Base-by-base conservation (phyloP, 2,797 vertebrate genomes). In the Coracias cyanogaster region DNA sequence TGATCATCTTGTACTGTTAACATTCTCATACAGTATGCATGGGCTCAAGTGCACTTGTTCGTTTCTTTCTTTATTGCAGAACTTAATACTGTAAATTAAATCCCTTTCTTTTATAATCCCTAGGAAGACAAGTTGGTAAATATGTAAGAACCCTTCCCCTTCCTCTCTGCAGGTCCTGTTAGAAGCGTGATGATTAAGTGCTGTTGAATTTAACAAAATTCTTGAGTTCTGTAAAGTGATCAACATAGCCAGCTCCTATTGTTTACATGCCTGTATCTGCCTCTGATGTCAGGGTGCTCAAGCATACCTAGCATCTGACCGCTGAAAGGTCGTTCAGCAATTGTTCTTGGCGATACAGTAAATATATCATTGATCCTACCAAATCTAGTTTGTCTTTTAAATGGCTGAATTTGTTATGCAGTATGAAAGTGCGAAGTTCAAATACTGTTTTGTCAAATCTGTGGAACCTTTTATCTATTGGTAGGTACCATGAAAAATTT, bases 1-100 rank as follows among this genome's bases (percentile, higher is more conserved):
- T 90, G 90, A 91, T 96, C 96, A 64, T 97, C 97, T 97, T 95
- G 92, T 93, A 90, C 95, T 92, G 93, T 95, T 94, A 94, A 86
- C 91, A 82, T 96, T 97, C 89, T 95, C 95, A 93, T 95, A 72
- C 25, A 91, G 90, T 97, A 96, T 97, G 97, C 96, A 94, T 91
- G 97, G 94, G 82, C 93, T 97, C 94, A 97, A 96, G 93, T 96
- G 96, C 92, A 94, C 94, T 94, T 97, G 81, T 51, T 51, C 35
- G 45, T 96, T 94, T 82, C 97, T 92, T 90, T 62, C 94, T 85
- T 93, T 94, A 82, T 84, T 96, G 93, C 93, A 94, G 89, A 97
- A 95, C 79, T 95, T 90, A 91, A 92, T 93, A 91, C 80, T 95
- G 79, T 97, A 97, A 96, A 79, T 95, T 61, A 96, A 97, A 91